A percentile compares a stretch with the other conserved stretches of the same genome.
phyloP scores from a whole-genome alignment of 1,140 invertebrate species.

The Dolichoris vasculosae region DNA sequence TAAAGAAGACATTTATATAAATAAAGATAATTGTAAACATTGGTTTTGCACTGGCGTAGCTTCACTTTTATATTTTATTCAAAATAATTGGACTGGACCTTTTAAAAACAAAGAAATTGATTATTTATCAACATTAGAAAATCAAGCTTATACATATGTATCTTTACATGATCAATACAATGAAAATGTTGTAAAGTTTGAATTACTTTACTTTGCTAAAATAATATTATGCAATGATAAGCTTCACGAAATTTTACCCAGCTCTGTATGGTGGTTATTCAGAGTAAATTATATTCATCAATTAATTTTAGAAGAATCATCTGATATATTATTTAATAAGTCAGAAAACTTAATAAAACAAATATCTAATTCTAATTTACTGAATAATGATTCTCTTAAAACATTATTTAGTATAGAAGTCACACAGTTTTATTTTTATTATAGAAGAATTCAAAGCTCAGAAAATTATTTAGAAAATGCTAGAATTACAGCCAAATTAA shows the following conservation, averaged over 20 bases:
- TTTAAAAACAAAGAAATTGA: conserved; percentile 67
- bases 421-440: conserved; percentile 83
- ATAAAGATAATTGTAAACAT: conserved; percentile 46
- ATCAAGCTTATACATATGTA: conserved; percentile 73
- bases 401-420: conserved; percentile 85
- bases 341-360: conserved; percentile 77
- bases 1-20: conserved; percentile 45
- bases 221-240: conserved; percentile 77
- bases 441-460: conserved; percentile 81
- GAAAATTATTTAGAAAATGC: conserved; percentile 81
- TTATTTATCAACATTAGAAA: conserved; percentile 76
- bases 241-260: conserved; percentile 69
- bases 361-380: conserved; percentile 67
- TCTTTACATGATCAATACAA: conserved; percentile 68
- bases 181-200: conserved; percentile 78
- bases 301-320: conserved; percentile 82
- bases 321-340: conserved; percentile 78
- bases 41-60: conserved; percentile 75
- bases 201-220: conserved; percentile 81
- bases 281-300: conserved; percentile 84
- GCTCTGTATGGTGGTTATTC: conserved; percentile 83
- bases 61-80: conserved; percentile 83
- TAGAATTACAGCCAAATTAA: conserved; percentile 78
- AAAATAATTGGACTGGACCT: conserved; percentile 88
- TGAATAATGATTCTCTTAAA: conserved; percentile 73